phyloP scores from a whole-genome alignment of 2,888 invertebrate genomes.

The Trachelus stipa region DNA sequence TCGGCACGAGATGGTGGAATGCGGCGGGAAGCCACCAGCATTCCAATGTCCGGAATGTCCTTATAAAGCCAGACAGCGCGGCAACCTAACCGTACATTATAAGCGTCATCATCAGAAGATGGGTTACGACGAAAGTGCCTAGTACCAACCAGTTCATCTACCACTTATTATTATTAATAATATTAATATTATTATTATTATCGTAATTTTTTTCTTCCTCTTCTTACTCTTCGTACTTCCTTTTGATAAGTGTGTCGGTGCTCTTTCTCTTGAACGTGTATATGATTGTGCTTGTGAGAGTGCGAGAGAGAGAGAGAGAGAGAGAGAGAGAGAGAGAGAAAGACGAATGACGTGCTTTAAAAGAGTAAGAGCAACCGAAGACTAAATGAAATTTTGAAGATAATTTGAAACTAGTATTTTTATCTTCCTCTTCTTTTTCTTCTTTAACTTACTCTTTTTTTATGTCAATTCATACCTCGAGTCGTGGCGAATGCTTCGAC shows the following conservation, averaged over 20 bases:
- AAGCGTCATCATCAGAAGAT: constrained; percentile 77
- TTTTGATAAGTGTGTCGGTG: background rate
- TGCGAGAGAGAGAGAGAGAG: too few relatives aligned
- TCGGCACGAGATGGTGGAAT: constrained; percentile 86
- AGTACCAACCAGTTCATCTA: background rate
- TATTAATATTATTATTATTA: too few relatives aligned
- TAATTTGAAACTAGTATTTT: constrained; percentile 25
- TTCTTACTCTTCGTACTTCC: background rate
- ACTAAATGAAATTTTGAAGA: constrained; percentile 7
- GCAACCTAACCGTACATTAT: constrained; percentile 85
- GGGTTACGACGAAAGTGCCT: constrained; percentile 49
- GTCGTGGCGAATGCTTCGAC: background rate
- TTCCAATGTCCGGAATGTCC: constrained; percentile 85
- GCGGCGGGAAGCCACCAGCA: constrained; percentile 84
- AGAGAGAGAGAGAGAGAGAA: too few relatives aligned
- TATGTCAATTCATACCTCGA: background rate
- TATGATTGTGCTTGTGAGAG: background rate
- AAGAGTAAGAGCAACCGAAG: background rate
- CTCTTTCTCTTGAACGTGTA: background rate
- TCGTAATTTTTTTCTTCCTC: background rate
- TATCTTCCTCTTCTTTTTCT: constrained; percentile 11
- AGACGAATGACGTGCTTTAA: background rate
- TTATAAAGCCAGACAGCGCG: constrained; percentile 83
- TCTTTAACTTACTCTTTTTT: constrained; percentile 7
- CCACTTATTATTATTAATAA: background rate